phyloP scores from a whole-genome alignment of 2,113 vertebrate species.

The Regulus satrapa region DNA sequence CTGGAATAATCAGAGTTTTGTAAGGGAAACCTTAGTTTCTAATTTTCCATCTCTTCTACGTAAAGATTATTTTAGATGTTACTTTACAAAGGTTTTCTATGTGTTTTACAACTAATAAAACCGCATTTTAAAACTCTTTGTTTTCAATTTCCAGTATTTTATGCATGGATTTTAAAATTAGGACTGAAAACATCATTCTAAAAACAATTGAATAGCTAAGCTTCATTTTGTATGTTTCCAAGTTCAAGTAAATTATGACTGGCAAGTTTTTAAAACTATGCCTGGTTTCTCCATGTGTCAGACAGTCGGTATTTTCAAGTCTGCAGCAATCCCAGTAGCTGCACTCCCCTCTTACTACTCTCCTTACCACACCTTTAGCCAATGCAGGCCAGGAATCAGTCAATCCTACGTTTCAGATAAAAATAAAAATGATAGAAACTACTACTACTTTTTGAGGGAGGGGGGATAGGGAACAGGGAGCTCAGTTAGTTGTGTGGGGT shows the following conservation, averaged over 20 bases:
- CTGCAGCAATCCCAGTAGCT: not conserved
- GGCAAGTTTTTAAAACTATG: not conserved
- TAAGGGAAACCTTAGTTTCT: not conserved
- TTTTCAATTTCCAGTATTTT: not conserved
- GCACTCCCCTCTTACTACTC: not conserved
- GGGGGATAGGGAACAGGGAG: not conserved
- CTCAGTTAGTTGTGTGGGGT: not conserved
- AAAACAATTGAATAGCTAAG: not conserved
- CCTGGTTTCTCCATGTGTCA: not conserved
- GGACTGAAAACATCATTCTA: not conserved
- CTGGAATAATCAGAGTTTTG: not conserved
- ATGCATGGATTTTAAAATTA: not conserved
- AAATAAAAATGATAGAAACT: not conserved
- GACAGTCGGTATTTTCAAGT: not conserved
- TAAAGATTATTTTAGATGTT: not conserved
- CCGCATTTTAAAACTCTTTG: not conserved
- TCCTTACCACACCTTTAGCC: not conserved
- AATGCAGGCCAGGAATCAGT: not conserved
- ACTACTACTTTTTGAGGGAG: not conserved
- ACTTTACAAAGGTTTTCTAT: not conserved
- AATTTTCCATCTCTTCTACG: not conserved
- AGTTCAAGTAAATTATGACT: not conserved
- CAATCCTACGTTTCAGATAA: not conserved
- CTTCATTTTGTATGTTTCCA: not conserved
- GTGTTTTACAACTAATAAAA: not conserved